Evolutionary conservation across 1,140 invertebrate species (phyloP), one percentile per base, ranked within the genome.

Genomic region (Ditylenchus dipsaci): DNA sequence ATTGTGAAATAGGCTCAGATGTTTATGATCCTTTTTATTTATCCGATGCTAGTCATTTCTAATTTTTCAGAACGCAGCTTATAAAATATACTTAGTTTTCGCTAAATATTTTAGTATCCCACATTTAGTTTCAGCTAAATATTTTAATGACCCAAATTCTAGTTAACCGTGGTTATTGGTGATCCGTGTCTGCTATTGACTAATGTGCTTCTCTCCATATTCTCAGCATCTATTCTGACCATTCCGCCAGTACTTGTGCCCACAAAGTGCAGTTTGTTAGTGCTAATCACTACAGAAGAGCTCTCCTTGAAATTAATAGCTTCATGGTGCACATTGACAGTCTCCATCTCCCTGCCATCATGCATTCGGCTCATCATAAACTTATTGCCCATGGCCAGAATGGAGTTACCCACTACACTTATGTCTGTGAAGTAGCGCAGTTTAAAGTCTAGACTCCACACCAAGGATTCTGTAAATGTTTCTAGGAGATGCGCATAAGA

Each of bases 351-450:
- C 17, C 73, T 74, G 1, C 71, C 71, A 29, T 65, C 60, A 3
- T 21, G 9, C 15, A 72, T 13, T 58, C 70, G 65, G 29, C 64
- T 73, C 29, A 73, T 29, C 21, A 75, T 73, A 43, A 72, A 72
- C 27, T 72, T 72, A 33, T 72, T 72, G 0, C 70, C 70, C 63
- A 72, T 69, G 17, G 70, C 70, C 23, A 43, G 73, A 1, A 65
- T 64, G 1, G 42, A 21, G 13, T 70, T 45, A 11, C 11, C 68
- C 17, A 21, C 30, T 0, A 70, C 68, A 26, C 27, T 38, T 27
- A 70, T 72, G 33, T 72, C 70, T 17, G 71, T 70, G 29, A 72
- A 72, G 30, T 73, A 72, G 13, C 70, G 70, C n/a, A 72, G 43
- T 68, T 72, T 72, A 19, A 75, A 72, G 21, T 72, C 70, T 5